Percentiles rank a stretch among this genome's conserved stretches.
These are phyloP conservation scores for Whitmania pigra DNA, from an alignment of 1,140 invertebrate genomes.

Conservation along the genomic window DNA sequence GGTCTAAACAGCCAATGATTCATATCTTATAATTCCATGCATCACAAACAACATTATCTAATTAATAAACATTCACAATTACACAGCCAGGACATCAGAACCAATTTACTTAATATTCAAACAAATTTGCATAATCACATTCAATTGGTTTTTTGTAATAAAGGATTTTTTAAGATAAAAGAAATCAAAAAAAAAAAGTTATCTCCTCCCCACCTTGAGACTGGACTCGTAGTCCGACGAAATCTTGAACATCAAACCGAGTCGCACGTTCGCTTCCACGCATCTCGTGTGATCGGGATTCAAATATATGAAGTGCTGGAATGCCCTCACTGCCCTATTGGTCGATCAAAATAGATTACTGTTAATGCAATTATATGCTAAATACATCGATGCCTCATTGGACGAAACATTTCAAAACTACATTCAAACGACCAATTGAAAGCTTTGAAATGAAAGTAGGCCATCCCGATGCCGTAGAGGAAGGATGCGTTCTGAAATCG, in stretches of 20 bases:
- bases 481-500: constrained; percentile 59
- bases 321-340: constrained; percentile 71
- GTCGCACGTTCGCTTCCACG: constrained; percentile 78
- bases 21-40: too few relatives aligned
- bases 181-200: not conserved
- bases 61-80: too few relatives aligned
- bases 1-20: too few relatives aligned
- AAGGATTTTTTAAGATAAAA: too few relatives aligned
- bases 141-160: too few relatives aligned
- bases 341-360: constrained; percentile 19
- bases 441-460: constrained; percentile 81
- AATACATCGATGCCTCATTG: not conserved
- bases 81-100: too few relatives aligned
- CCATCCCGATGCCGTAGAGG: constrained; percentile 79
- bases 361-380: constrained; percentile 10
- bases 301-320: constrained; percentile 78
- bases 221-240: constrained; percentile 69
- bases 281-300: constrained; percentile 71
- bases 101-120: too few relatives aligned
- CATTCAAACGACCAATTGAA: constrained; percentile 20
- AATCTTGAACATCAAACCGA: constrained; percentile 85
- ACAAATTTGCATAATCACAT: too few relatives aligned
- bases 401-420: not conserved
- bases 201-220: constrained; percentile 48
- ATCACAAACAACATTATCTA: too few relatives aligned